Conservation (phyloP, 2,888 invertebrate genomes). For the Eulithis prunata region DNA sequence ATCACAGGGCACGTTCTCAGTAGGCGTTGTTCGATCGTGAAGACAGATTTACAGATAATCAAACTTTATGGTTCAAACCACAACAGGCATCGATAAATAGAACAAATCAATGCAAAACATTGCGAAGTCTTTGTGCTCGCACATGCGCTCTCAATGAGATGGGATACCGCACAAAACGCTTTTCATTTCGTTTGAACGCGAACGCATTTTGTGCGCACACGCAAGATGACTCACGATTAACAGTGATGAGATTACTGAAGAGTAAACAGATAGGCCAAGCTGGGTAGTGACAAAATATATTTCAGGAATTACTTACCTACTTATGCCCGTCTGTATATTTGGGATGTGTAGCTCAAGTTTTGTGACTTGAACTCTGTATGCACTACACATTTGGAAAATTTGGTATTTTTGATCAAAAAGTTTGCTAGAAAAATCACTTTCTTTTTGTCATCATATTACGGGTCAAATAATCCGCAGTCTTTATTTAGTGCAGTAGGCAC, state of each 20-base stretch:
- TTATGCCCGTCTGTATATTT: no score
- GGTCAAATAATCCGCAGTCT: no score
- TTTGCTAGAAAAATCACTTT: no score
- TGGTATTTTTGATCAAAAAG: no score
- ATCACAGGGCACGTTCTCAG: no score
- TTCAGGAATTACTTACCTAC: no score
- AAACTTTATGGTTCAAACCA: conserved; percentile 50
- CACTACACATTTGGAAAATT: no score
- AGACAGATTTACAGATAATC: conserved; percentile 38
- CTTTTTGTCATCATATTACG: no score
- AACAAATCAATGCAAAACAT: conserved; percentile 70
- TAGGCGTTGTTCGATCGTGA: no score
- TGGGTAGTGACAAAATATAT: no score
- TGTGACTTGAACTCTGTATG: no score
- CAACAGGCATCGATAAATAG: conserved; percentile 67
- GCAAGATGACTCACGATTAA: conserved; percentile 59
- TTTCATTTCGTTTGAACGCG: conserved; percentile 79
- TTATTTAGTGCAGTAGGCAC: not conserved
- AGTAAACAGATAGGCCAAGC: conserved; percentile 33
- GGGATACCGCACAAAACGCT: conserved; percentile 76
- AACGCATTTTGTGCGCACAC: conserved; percentile 60
- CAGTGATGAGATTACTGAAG: conserved; percentile 29
- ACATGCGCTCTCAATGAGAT: conserved; percentile 74
- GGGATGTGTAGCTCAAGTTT: no score
- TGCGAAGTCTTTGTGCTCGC: conserved; percentile 70